A percentile compares a stretch with the other conserved stretches of the same genome.
These are phyloP conservation scores for Setophaga petechia DNA, from an alignment of 2,113 vertebrate species.

Conservation along the genomic window DNA sequence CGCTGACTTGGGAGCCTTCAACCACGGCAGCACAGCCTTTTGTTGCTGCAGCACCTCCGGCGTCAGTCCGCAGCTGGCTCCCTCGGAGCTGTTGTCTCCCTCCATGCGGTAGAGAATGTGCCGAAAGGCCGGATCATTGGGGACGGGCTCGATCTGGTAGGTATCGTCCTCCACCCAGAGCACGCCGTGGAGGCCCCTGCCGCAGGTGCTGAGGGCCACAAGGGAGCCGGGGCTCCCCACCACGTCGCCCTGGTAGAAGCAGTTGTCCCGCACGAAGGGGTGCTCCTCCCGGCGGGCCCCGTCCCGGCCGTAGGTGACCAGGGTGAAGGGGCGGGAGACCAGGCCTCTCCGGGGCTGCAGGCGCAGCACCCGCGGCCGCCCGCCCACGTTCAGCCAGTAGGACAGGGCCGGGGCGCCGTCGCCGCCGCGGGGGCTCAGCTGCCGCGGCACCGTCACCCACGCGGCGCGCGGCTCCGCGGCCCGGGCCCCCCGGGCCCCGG, in stretches of 20 bases:
- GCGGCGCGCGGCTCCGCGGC: not conserved
- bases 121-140: not conserved
- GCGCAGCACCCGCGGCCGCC: constrained; percentile 7
- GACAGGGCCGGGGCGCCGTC: not conserved
- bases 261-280: constrained; percentile 31
- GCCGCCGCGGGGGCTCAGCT: not conserved
- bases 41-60: not conserved
- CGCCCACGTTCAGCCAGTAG: constrained; percentile 57
- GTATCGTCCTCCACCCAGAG: not conserved
- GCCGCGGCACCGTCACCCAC: constrained; percentile 34
- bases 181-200: constrained; percentile 9
- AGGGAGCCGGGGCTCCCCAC: constrained; percentile 19
- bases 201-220: constrained; percentile 34
- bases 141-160: constrained; percentile 58
- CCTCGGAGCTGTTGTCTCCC: rapidly evolving
- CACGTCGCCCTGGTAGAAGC: constrained; percentile 58
- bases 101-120: constrained; percentile 60
- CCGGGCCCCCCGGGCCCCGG: not conserved
- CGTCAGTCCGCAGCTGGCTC: not conserved
- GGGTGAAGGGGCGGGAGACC: not conserved
- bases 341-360: constrained; percentile 32
- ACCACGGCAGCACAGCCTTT: not conserved
- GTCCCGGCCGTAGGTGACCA: constrained; percentile 46
- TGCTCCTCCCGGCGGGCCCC: constrained; percentile 24
- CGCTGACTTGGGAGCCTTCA: not conserved